Evolutionary conservation across 2,797 vertebrate species (phyloP).

Genomic region (Channallabes apus): DNA sequence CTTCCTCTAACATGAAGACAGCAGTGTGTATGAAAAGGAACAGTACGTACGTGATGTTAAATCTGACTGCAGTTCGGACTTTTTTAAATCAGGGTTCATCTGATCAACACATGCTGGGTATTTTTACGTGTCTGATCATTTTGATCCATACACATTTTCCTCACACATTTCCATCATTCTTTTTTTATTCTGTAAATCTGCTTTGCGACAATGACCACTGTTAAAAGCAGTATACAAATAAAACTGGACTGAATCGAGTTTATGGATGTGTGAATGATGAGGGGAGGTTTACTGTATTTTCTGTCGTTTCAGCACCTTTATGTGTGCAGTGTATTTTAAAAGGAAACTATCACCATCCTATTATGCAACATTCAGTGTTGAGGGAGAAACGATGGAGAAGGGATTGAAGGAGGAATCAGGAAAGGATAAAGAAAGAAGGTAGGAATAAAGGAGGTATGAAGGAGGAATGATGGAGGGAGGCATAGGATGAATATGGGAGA

Average conservation of each 20-base stretch:
- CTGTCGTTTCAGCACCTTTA: not conserved
- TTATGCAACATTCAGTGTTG: no score
- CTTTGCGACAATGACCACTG: no score
- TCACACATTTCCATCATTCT: no score
- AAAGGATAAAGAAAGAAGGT: not conserved
- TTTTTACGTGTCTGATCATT: not conserved
- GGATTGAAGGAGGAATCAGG: not conserved
- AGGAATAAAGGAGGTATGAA: not conserved
- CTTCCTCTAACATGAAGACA: not conserved
- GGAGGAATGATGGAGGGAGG: not conserved
- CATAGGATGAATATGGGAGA: no score
- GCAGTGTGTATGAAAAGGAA: not conserved
- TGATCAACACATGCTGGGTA: not conserved
- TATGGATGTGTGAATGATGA: not conserved
- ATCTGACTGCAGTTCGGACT: not conserved
- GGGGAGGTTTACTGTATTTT: not conserved
- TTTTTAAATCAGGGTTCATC: not conserved
- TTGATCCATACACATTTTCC: no score
- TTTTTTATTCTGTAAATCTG: no score
- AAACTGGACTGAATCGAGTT: no score
- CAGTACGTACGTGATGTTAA: not conserved
- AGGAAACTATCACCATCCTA: not conserved
- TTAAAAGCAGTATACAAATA: no score
- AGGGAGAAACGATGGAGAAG: no score
- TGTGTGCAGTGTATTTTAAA: not conserved